These are phyloP conservation scores for Meloidogyne hapla DNA, from an alignment of 1,140 invertebrate genomes.

Conservation along the genomic window DNA sequence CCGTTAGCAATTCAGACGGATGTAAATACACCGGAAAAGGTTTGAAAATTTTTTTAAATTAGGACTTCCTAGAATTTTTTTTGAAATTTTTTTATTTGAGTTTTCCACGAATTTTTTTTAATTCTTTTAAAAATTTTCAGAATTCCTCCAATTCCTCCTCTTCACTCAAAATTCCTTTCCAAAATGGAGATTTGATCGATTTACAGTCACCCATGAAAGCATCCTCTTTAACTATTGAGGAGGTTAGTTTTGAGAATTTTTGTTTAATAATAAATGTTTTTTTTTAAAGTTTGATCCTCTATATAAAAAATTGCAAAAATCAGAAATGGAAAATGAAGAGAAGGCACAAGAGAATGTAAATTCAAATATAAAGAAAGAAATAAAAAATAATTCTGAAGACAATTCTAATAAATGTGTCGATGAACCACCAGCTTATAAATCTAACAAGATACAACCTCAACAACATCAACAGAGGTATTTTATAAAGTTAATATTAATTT, in stretches of 20 bases:
- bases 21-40: not conserved
- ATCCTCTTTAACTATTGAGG: constrained; percentile 34
- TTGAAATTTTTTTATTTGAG: too few relatives aligned
- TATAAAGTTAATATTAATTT: not conserved
- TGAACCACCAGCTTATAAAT: not conserved
- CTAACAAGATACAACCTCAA: not conserved
- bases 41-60: not conserved
- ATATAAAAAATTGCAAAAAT: constrained; percentile 30
- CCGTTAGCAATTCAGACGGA: not conserved
- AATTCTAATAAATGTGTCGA: not conserved
- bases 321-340: not conserved
- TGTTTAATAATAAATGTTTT: constrained; percentile 8
- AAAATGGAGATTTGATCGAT: constrained; percentile 42
- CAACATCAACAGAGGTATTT: constrained; percentile 4
- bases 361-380: not conserved
- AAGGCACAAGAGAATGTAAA: not conserved
- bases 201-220: constrained; percentile 29
- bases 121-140: not conserved
- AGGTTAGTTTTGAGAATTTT: not conserved
- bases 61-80: not conserved
- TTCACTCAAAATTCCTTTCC: constrained; percentile 39
- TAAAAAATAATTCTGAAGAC: not conserved
- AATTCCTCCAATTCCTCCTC: constrained; percentile 4
- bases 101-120: too few relatives aligned
- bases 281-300: constrained; percentile 40